These are phyloP conservation scores for Sarcoramphus papa DNA, from an alignment of 2,797 vertebrate genomes.

Conservation along the genomic window DNA sequence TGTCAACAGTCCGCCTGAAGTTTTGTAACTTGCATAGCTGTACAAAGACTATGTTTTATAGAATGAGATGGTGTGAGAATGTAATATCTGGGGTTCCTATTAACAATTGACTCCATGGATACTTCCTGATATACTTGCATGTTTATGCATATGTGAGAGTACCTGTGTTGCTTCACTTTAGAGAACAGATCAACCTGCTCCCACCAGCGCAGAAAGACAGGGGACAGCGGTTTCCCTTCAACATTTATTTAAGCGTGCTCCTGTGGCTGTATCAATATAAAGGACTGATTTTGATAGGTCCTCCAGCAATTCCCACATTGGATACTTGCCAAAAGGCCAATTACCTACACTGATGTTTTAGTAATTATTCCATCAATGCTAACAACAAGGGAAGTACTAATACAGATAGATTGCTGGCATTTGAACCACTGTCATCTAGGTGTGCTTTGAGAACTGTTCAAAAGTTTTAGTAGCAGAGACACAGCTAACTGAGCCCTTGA, in stretches of 20 bases:
- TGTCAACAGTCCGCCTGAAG: background rate
- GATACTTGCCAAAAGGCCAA: background rate
- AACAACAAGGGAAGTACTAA: background rate
- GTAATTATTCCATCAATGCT: background rate
- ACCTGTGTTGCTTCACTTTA: background rate
- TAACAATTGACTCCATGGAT: background rate
- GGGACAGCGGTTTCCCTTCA: background rate
- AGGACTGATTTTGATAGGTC: background rate
- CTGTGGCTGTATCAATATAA: background rate
- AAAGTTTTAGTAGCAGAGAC: background rate
- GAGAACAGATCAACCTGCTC: background rate
- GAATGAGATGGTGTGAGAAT: background rate
- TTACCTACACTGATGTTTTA: background rate
- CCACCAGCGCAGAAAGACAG: background rate
- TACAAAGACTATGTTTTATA: background rate
- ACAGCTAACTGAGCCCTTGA: background rate
- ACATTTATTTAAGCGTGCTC: background rate
- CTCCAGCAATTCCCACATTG: background rate
- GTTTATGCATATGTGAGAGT: background rate
- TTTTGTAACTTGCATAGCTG: background rate
- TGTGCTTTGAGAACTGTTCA: background rate
- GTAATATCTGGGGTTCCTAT: background rate
- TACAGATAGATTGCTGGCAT: background rate
- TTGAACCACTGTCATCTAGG: background rate
- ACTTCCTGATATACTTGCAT: background rate